Base-by-base conservation (phyloP, 2,888 invertebrate genomes). In the Hirtodrosophila histrioides region DNA sequence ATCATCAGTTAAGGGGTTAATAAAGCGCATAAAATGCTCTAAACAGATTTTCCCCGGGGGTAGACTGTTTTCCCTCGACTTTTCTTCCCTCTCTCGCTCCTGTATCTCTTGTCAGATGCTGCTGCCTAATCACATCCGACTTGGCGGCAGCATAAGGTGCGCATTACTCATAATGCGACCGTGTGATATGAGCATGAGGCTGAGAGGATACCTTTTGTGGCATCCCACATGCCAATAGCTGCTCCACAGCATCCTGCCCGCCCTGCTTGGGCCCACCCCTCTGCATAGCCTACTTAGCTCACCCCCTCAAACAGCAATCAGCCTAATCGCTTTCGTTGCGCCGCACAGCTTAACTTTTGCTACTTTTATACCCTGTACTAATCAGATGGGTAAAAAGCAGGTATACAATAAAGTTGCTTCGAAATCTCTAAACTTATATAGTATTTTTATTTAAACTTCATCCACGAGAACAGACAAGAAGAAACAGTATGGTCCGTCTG, bases 261-360 rank as follows among this genome's bases (percentile, higher is more conserved):
- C 27, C 27, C 27, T 27, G 27, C 27, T 17, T 17, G 17, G 44
- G 33, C 41, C 36, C 37, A 54, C 46, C 33, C 51, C 40, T 31
- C 12, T 9, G 35, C 33, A 35, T 27, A 9, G 10, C 12, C 37
- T 44, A 39, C 58, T 49, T 49, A 57, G 44, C 41, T 43, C 51
- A 54, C 43, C 35, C 56, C 37, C 51, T 4, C 54, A 51, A 29
- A 72, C 61, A 65, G 78, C 88, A 88, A 88, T 88, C 82, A 77
- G 84, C 58, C 83, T 89, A 89, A 89, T 89, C 90, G 78, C 80
- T 81, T 89, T 89, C 70, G 90, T 68, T 90, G 89, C 89, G 89
- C 90, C 86, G 78, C 77, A 73, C 72, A 79, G 89, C 90, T 89
- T 89, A 87, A 78, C 83, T 78, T 78, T 86, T 88, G 86, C 63